Conservation (phyloP, 2,797 vertebrate genomes). For the Aplochiton taeniatus region DNA sequence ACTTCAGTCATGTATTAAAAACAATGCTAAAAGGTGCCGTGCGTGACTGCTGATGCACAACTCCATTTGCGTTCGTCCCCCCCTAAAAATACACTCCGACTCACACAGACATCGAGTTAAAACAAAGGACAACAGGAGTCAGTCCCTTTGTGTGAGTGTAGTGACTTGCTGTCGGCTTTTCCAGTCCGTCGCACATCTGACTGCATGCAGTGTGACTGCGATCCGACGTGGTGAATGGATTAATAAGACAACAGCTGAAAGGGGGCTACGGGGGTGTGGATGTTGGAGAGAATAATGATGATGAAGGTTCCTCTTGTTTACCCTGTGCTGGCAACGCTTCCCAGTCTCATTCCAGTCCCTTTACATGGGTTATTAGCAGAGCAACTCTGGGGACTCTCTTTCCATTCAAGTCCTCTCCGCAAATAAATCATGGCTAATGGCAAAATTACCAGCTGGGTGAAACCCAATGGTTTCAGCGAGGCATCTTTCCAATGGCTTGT, state of each 20-base stretch:
- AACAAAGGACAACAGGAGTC: no score
- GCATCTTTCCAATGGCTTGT: slow-evolving; percentile 33
- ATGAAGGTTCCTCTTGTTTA: slow-evolving; percentile 23
- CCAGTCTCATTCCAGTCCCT: slow-evolving; percentile 58
- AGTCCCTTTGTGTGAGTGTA: no score
- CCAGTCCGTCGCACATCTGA: no score
- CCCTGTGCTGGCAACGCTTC: slow-evolving; percentile 56
- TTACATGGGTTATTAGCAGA: slow-evolving; percentile 71
- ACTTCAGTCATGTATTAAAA: slow-evolving; percentile 21
- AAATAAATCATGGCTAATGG: slow-evolving; percentile 65
- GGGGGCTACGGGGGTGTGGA: background rate
- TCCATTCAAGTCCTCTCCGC: slow-evolving; percentile 58
- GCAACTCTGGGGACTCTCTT: slow-evolving; percentile 60
- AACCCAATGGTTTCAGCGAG: slow-evolving; percentile 39
- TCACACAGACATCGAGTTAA: no score
- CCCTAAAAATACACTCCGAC: no score
- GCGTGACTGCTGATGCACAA: no score
- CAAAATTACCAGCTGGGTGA: slow-evolving; percentile 55
- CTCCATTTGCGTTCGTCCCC: no score
- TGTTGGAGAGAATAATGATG: slow-evolving; percentile 27
- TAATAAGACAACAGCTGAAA: slow-evolving; percentile 1
- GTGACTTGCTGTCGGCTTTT: no score
- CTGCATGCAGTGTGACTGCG: slow-evolving; percentile 27
- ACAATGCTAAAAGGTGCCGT: slow-evolving; percentile 26
- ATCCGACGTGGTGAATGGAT: slow-evolving; percentile 24